These are phyloP conservation scores for Micropoecilia bifurca DNA, from an alignment of 2,797 vertebrate species.

Conservation along the genomic window DNA sequence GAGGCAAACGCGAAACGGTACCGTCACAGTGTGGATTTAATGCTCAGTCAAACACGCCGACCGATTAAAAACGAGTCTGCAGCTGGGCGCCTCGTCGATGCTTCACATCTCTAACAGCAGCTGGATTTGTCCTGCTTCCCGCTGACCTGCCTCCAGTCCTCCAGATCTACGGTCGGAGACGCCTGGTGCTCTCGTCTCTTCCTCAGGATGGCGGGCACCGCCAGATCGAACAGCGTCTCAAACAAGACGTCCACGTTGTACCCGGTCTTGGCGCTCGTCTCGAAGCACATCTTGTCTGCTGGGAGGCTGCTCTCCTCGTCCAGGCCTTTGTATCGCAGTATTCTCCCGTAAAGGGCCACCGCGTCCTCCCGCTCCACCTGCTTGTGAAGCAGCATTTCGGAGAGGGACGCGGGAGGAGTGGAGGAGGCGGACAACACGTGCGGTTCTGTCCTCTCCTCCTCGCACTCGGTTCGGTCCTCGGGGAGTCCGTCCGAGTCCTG, in stretches of 20 bases:
- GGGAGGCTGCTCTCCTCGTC: constrained; percentile 87
- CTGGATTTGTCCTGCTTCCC: constrained; percentile 60
- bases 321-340: constrained; percentile 90
- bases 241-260: constrained; percentile 93
- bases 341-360: constrained; percentile 86
- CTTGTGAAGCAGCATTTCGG: constrained; percentile 66
- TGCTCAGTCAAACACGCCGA: constrained; percentile 20
- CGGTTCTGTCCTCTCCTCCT: constrained; percentile 51
- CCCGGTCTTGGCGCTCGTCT: constrained; percentile 96
- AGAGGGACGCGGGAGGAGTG: constrained; percentile 53
- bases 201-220: constrained; percentile 88
- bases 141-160: constrained; percentile 72
- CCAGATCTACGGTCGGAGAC: constrained; percentile 87
- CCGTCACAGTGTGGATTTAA: constrained; percentile 50
- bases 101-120: constrained; percentile 66
- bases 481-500: constrained; percentile 5
- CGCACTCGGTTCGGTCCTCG: constrained; percentile 40
- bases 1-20: constrained; percentile 25
- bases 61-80: constrained; percentile 44
- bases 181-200: constrained; percentile 84
- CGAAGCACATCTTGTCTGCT: constrained; percentile 94
- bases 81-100: background rate
- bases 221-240: constrained; percentile 92
- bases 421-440: constrained; percentile 57
- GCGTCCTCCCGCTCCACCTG: constrained; percentile 90